Evolutionary conservation across 2,888 invertebrate species (phyloP).

Genomic region (Netelia inedita): DNA sequence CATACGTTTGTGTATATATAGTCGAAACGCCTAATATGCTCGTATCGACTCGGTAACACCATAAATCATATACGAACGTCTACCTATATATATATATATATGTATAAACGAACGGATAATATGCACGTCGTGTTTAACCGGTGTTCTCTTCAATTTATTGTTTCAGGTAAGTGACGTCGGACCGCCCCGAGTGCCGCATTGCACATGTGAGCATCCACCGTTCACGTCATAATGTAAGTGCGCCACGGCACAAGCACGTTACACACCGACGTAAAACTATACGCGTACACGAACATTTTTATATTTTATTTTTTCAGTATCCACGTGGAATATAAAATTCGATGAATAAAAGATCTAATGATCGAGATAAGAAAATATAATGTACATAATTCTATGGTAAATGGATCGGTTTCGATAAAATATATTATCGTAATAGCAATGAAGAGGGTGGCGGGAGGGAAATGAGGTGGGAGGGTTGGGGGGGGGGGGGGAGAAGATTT

Average conservation of each 20-base stretch:
- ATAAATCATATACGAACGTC: conserved; percentile 77
- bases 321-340: background rate
- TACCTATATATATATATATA: conserved; percentile 32
- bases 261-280: conserved; percentile 1
- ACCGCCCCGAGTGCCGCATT: conserved; percentile 80
- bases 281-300: background rate
- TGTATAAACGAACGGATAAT: conserved; percentile 78
- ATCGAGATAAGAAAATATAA: conserved; percentile 61
- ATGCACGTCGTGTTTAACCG: conserved; percentile 81
- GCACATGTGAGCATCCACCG: conserved; percentile 80
- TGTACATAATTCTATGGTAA: conserved; percentile 62
- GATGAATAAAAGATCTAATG: background rate
- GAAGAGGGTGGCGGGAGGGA: background rate
- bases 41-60: conserved; percentile 71
- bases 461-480: background rate
- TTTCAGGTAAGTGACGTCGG: conserved; percentile 85
- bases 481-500: conserved; percentile 7
- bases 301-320: background rate
- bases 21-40: conserved; percentile 26
- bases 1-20: conserved; percentile 16
- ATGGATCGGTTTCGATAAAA: conserved; percentile 72
- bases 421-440: conserved; percentile 77
- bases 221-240: conserved; percentile 83
- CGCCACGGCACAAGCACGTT: conserved; percentile 57
- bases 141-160: conserved; percentile 83